These are phyloP conservation scores for Reticulitermes speratus DNA, from an alignment of 1,140 invertebrate genomes.

Conservation along the genomic window DNA sequence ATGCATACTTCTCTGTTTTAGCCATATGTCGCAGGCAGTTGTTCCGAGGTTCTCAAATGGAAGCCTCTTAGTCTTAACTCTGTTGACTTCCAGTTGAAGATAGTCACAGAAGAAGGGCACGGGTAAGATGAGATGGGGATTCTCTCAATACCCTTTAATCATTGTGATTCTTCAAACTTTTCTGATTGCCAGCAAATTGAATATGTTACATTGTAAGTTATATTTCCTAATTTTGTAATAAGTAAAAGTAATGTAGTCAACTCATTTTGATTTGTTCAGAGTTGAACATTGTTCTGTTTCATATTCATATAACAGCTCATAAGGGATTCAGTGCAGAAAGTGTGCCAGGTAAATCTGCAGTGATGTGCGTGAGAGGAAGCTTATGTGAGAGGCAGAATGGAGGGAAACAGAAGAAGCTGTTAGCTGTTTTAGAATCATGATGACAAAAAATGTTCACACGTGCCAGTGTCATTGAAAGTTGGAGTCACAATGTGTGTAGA, in stretches of 20 bases:
- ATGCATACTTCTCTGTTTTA: constrained; percentile 50
- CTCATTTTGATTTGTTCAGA: not conserved
- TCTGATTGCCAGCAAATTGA: not conserved
- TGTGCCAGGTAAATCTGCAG: no score
- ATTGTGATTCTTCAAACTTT: not conserved
- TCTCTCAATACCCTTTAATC: constrained; percentile 22
- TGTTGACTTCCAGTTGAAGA: constrained; percentile 91
- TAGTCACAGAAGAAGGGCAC: constrained; percentile 65
- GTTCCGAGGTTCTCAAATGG: constrained; percentile 92
- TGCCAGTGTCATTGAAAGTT: no score
- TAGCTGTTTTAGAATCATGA: no score
- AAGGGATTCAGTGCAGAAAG: no score
- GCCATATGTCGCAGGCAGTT: constrained; percentile 81
- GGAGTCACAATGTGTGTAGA: no score
- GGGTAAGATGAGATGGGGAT: constrained; percentile 61
- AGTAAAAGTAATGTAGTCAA: not conserved
- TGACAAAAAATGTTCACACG: no score
- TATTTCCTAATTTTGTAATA: not conserved
- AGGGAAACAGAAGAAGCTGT: no score
- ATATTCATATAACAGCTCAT: not conserved
- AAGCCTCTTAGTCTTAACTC: constrained; percentile 93
- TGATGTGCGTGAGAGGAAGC: no score
- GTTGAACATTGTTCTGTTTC: not conserved
- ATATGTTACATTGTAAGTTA: not conserved
- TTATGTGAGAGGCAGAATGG: no score